A percentile compares a stretch with the other conserved stretches of the same genome.
Conservation (phyloP, 1,140 invertebrate genomes). For the Aphelinus atriplicis region DNA sequence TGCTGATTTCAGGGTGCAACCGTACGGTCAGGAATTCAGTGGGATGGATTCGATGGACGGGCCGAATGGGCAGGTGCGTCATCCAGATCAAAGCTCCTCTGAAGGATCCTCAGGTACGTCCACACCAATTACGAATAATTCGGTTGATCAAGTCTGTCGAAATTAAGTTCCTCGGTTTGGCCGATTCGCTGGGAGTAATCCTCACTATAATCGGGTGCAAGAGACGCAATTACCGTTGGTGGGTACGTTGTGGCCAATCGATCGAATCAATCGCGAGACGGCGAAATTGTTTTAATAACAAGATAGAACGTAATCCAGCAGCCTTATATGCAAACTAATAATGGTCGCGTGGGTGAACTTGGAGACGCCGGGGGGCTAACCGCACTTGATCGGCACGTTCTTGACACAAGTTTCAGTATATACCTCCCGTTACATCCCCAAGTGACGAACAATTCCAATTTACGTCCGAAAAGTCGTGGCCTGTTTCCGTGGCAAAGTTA, state of each 20-base stretch:
- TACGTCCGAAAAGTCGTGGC: constrained; percentile 18
- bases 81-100: constrained; percentile 54
- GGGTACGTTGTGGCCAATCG: no score
- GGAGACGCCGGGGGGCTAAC: neutral
- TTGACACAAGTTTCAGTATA: constrained; percentile 18
- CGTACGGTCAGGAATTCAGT: constrained; percentile 57
- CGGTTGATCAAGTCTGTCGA: neutral
- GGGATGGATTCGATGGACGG: constrained; percentile 60
- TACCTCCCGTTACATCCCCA: neutral
- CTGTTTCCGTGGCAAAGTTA: constrained; percentile 25
- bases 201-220: no score
- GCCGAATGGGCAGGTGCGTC: constrained; percentile 57
- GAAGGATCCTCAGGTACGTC: constrained; percentile 55
- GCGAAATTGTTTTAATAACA: neutral
- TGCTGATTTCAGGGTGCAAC: constrained; percentile 54
- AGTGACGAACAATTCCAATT: constrained; percentile 38
- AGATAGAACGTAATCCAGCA: no score
- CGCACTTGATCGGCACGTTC: constrained; percentile 29
- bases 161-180: no score
- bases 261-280: no score
- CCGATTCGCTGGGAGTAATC: no score
- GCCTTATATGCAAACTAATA: constrained; percentile 1
- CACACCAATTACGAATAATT: neutral
- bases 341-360: constrained; percentile 3
- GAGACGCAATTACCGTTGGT: no score